Evolutionary conservation across 2,888 invertebrate species (phyloP).

Genomic region (Lycia hirtaria): DNA sequence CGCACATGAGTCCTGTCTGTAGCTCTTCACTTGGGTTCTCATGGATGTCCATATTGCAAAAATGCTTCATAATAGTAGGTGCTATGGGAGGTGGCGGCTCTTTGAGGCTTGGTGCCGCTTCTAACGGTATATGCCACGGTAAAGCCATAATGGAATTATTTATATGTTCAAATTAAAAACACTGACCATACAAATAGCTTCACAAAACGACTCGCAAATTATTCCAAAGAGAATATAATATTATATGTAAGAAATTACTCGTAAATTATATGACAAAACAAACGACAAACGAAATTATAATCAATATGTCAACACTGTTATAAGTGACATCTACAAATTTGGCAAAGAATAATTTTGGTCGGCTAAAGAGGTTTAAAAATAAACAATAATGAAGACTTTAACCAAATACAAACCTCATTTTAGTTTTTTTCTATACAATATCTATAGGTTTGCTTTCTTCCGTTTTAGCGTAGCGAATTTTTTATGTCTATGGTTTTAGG

Average conservation of each 20-base stretch:
- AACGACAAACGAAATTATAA: no score
- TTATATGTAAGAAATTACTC: no score
- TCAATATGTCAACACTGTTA: neutral
- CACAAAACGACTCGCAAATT: no score
- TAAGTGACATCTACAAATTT: neutral
- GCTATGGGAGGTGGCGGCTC: slow-evolving; percentile 48
- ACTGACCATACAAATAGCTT: no score
- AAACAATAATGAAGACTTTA: neutral
- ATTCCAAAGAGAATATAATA: no score
- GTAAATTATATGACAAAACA: neutral
- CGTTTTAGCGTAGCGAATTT: no score
- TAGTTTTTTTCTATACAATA: no score
- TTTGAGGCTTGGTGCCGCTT: slow-evolving; percentile 57
- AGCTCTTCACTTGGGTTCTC: slow-evolving; percentile 73
- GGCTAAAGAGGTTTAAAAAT: neutral
- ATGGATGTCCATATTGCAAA: slow-evolving; percentile 66
- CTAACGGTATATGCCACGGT: slow-evolving; percentile 78
- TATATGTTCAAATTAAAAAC: no score
- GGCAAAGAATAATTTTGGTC: neutral
- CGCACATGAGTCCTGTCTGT: slow-evolving; percentile 78
- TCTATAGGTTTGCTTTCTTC: no score
- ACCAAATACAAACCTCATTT: neutral
- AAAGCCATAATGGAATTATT: no score
- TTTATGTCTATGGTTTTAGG: neutral
- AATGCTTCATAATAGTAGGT: slow-evolving; percentile 67